phyloP scores from a whole-genome alignment of 2,888 invertebrate species.

The Pyrochroa serraticornis region DNA sequence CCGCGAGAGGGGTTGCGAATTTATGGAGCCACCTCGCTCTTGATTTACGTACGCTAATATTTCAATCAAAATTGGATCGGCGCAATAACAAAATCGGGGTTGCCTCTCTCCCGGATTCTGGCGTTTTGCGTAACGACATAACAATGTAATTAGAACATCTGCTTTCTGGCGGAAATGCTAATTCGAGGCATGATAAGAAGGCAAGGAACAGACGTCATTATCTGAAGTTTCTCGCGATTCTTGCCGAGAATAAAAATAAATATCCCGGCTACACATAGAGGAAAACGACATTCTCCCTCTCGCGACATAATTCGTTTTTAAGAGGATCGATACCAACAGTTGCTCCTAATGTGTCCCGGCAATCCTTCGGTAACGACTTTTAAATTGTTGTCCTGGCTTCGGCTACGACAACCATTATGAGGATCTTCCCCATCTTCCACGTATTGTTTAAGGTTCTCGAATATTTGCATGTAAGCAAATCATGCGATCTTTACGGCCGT shows the following conservation, averaged over 20 bases:
- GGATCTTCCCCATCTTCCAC: slow-evolving; percentile 22
- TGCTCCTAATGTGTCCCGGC: slow-evolving; percentile 55
- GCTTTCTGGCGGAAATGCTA: neutral
- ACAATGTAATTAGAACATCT: slow-evolving; percentile 1
- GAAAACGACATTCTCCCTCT: slow-evolving; percentile 41
- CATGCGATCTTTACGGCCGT: slow-evolving; percentile 30
- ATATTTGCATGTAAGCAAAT: slow-evolving; percentile 32
- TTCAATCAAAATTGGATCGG: too few relatives aligned
- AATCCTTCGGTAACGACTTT: slow-evolving; percentile 55
- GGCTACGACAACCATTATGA: slow-evolving; percentile 24
- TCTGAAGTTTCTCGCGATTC: slow-evolving; percentile 29
- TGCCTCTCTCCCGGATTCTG: too few relatives aligned
- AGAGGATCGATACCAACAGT: slow-evolving; percentile 52
- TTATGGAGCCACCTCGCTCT: too few relatives aligned
- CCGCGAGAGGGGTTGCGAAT: too few relatives aligned
- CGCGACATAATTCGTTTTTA: slow-evolving; percentile 50
- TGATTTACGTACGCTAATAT: too few relatives aligned
- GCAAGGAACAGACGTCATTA: slow-evolving; percentile 19
- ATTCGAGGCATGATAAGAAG: slow-evolving; percentile 3
- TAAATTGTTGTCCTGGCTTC: slow-evolving; percentile 52
- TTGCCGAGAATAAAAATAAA: slow-evolving; percentile 30
- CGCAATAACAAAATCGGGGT: too few relatives aligned
- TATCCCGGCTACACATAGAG: slow-evolving; percentile 22
- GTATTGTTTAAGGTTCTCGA: slow-evolving; percentile 33
- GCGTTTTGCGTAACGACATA: neutral